Evolutionary conservation across 2,113 vertebrate species (phyloP), one percentile per base, ranked within the genome.

Genomic region (Saimiri boliviensis): DNA sequence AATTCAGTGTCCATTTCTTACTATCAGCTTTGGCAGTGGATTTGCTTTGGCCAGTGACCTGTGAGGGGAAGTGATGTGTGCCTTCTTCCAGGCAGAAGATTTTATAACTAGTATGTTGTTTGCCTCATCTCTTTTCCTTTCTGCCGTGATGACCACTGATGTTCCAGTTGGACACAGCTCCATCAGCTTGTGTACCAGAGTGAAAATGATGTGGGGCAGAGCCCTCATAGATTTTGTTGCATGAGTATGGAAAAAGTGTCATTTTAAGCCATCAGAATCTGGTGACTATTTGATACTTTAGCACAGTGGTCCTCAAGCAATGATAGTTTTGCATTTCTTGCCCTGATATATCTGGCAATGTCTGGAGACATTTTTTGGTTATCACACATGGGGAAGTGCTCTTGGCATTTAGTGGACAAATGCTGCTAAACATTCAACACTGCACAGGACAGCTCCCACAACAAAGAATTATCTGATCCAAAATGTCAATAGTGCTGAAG

Each of bases 51-150:
- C 23, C n/a, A 45, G 32, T 91, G 83, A 47, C 58, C 66, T 71
- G 19, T 81, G 25, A 93, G 80, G 68, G 56, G 45, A 68, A 49
- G 21, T 35, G 40, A 47, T 56, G 27, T 60, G 42, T 81, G 3
- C 20, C 37, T 60, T 88, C 30, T 80, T 88, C 25, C 13, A 90
- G 84, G 70, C 42, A 89, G 68, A 84, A 89, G 47, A 27, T 70
- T 90, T 86, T 45, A 60, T 56, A 90, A 25, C 68, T 86, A 45
- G n/a, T 27, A n/a, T 30, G 63, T 89, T 60, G 10, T 92, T 95
- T 86, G 49, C 17, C 14, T n/a, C 86, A 21, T 94, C 47, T 92
- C 42, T 88, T 87, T 86, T 91, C 47, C 37, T 60, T 94, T 94
- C 82, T 93, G 37, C 40, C 42, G 14, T 52, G 47, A 73, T 13